Evolutionary conservation across 2,113 vertebrate species (phyloP).

Genomic region (Leiothrix lutea): DNA sequence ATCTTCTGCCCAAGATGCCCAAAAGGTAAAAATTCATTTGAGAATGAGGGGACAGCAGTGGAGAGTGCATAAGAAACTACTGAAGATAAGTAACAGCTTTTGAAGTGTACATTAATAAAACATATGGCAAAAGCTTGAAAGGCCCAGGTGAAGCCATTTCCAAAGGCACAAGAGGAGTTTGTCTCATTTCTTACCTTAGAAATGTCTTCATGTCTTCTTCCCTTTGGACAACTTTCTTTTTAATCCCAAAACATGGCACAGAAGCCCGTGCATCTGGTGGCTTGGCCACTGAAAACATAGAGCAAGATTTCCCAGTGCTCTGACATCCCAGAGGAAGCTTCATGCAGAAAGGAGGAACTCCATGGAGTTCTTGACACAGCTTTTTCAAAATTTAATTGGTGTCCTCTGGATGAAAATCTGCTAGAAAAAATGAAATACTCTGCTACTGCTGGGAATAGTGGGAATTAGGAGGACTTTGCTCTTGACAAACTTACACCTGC

Average conservation of each 20-base stretch:
- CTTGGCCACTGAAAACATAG: neutral
- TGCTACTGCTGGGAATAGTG: neutral
- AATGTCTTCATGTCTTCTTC: neutral
- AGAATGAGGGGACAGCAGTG: neutral
- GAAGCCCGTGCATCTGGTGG: neutral
- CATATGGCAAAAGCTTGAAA: neutral
- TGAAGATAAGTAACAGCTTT: neutral
- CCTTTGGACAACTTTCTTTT: neutral
- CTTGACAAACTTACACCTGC: neutral
- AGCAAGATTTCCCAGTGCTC: neutral
- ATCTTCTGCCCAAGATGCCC: neutral
- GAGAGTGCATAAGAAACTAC: neutral
- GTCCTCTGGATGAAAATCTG: neutral
- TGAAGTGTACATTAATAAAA: neutral
- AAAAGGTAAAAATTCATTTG: neutral
- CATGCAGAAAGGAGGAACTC: accelerated
- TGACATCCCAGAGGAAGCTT: neutral
- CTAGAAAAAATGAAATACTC: neutral
- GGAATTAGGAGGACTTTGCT: neutral
- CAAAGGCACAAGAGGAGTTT: neutral
- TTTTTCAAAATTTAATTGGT: neutral
- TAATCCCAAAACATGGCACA: neutral
- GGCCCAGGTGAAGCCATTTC: neutral
- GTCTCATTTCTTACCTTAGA: neutral
- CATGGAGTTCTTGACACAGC: neutral